A percentile compares a stretch with the other conserved stretches of the same genome.
Conservation (phyloP, 2,113 vertebrate genomes). For the Grantiella picta region DNA sequence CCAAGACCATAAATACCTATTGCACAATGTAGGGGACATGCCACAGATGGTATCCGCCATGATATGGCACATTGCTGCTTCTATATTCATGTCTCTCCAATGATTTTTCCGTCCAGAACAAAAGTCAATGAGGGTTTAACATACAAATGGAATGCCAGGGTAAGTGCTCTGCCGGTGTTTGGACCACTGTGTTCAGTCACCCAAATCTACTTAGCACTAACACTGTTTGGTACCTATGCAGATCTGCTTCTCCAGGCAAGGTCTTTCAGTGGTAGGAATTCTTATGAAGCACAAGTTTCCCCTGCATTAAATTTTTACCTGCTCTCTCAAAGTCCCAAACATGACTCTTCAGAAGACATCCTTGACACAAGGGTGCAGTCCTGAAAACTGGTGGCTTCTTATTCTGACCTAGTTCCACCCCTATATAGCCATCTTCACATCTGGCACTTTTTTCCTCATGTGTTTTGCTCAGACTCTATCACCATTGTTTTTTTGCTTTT, state of each 20-base stretch:
- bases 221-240: neutral
- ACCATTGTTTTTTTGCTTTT: neutral
- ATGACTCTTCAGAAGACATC: neutral
- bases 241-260: neutral
- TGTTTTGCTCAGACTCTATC: neutral
- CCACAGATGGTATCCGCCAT: neutral
- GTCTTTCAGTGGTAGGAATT: neutral
- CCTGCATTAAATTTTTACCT: neutral
- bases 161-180: accelerated
- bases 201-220: neutral
- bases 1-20: neutral
- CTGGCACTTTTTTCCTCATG: neutral
- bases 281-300: neutral
- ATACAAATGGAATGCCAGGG: neutral
- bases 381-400: neutral
- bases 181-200: neutral
- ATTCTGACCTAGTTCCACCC: neutral
- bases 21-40: neutral
- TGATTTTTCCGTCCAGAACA: neutral
- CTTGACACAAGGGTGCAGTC: neutral
- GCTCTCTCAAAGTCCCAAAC: neutral
- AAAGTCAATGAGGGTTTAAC: neutral
- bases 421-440: neutral
- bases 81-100: neutral
- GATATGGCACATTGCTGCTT: neutral